These are phyloP conservation scores for Parnassius apollo DNA, from an alignment of 2,888 invertebrate genomes.

Conservation along the genomic window DNA sequence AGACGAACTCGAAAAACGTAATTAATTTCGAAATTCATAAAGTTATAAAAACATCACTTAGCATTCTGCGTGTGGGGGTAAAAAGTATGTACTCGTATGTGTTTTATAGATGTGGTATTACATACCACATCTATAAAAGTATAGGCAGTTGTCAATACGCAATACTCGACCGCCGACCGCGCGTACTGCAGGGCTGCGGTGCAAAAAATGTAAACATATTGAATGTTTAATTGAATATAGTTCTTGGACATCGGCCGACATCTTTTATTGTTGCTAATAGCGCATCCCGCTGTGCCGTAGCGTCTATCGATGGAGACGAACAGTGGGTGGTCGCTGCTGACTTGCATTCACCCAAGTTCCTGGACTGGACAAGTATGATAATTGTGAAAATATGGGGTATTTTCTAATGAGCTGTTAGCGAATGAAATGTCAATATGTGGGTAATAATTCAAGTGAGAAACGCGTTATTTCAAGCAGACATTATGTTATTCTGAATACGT, in stretches of 20 bases:
- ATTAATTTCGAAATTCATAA: neutral
- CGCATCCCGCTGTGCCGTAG: conserved; percentile 20
- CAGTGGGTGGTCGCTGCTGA: conserved; percentile 18
- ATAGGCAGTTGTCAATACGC: conserved; percentile 4
- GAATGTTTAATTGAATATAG: conserved; percentile 36
- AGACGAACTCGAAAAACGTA: neutral
- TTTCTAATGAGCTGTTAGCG: conserved; percentile 15
- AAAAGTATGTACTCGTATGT: too few species aligned
- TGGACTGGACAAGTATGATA: conserved; percentile 8
- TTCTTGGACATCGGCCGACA: conserved; percentile 18
- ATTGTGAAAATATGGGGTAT: conserved; percentile 14
- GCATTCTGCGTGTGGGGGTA: neutral
- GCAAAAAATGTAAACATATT: conserved; percentile 39
- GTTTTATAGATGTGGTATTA: neutral
- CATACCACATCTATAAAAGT: neutral
- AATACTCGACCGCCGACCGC: conserved; percentile 38
- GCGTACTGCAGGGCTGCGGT: conserved; percentile 31
- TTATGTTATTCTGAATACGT: too few species aligned
- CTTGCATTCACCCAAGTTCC: conserved; percentile 13
- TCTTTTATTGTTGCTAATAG: conserved; percentile 29
- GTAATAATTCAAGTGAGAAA: neutral
- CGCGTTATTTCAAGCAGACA: neutral
- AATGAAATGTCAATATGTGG: conserved; percentile 5
- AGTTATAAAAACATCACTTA: neutral
- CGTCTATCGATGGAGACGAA: conserved; percentile 19